phyloP scores from a whole-genome alignment of 2,888 invertebrate species.

The Pharmacophagus antenor region DNA sequence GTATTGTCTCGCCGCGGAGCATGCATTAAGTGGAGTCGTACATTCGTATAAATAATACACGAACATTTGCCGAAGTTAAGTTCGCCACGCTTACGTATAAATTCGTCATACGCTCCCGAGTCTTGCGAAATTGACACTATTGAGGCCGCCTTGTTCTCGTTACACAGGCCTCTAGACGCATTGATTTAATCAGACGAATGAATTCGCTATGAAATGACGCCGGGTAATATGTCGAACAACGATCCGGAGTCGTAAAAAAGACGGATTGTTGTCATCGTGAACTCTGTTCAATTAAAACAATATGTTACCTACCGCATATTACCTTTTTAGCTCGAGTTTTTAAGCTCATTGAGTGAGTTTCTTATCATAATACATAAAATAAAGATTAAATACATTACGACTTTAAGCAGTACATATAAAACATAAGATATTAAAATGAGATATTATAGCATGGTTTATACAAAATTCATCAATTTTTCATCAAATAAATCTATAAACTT shows the following conservation, averaged over 20 bases:
- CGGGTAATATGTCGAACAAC: slow-evolving; percentile 13
- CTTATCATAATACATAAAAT: background rate
- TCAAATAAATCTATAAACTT: no score
- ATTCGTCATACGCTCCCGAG: slow-evolving; percentile 36
- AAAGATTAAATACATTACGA: background rate
- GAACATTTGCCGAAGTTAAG: slow-evolving; percentile 36
- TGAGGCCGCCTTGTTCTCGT: slow-evolving; percentile 24
- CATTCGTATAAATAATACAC: slow-evolving; percentile 51
- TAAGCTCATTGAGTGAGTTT: background rate
- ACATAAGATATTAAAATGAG: no score
- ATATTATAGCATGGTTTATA: no score
- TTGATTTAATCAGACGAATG: slow-evolving; percentile 31
- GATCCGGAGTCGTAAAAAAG: slow-evolving; percentile 26
- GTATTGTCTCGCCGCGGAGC: slow-evolving; percentile 41
- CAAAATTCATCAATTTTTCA: no score
- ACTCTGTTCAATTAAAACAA: slow-evolving; percentile 5
- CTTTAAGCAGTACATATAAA: no score
- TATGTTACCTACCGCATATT: slow-evolving; percentile 1
- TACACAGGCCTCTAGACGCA: slow-evolving; percentile 18
- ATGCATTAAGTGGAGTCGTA: slow-evolving; percentile 34
- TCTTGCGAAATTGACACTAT: slow-evolving; percentile 27
- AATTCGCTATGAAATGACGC: slow-evolving; percentile 8
- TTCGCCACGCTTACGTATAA: slow-evolving; percentile 35
- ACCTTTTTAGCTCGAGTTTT: background rate
- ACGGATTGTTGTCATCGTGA: slow-evolving; percentile 11